phyloP scores from a whole-genome alignment of 2,888 invertebrate species.

The Eilema depressum region DNA sequence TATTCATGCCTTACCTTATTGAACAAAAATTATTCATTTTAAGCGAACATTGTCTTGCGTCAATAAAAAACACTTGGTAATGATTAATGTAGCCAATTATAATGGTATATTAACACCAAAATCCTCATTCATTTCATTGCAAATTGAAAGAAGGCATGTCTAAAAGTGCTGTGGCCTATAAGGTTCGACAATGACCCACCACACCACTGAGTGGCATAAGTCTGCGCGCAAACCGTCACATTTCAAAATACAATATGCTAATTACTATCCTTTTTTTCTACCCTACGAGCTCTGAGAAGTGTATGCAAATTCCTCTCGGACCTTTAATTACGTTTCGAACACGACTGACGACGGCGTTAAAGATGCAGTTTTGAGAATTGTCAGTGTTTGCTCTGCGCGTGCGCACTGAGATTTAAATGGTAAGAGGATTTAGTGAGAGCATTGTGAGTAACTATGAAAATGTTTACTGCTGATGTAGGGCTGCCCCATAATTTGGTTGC shows the following conservation, averaged over 20 bases:
- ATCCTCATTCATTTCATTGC: slow-evolving; percentile 36
- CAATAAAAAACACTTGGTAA: background rate
- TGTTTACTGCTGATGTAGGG: slow-evolving; percentile 66
- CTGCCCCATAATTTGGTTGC: slow-evolving; percentile 38
- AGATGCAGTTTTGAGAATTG: slow-evolving; percentile 83
- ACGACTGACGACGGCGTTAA: slow-evolving; percentile 82
- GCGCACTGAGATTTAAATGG: slow-evolving; percentile 71
- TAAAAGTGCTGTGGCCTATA: slow-evolving; percentile 68
- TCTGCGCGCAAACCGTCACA: slow-evolving; percentile 83
- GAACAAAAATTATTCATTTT: background rate
- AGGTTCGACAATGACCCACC: slow-evolving; percentile 76
- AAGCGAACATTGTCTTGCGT: no score
- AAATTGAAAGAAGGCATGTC: slow-evolving; percentile 59
- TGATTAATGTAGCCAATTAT: slow-evolving; percentile 14
- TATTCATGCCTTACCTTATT: background rate
- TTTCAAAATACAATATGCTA: slow-evolving; percentile 87
- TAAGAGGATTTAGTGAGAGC: slow-evolving; percentile 74
- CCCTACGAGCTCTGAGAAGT: slow-evolving; percentile 83
- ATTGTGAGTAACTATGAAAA: slow-evolving; percentile 74
- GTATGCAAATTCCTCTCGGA: slow-evolving; percentile 81
- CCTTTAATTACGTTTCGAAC: slow-evolving; percentile 84
- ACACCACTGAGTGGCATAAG: slow-evolving; percentile 82
- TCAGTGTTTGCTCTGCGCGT: slow-evolving; percentile 67
- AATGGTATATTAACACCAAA: slow-evolving; percentile 32
- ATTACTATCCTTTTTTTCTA: slow-evolving; percentile 78